These are phyloP conservation scores for Trichechus manatus DNA, from an alignment of 2,113 vertebrate genomes.

Conservation along the genomic window DNA sequence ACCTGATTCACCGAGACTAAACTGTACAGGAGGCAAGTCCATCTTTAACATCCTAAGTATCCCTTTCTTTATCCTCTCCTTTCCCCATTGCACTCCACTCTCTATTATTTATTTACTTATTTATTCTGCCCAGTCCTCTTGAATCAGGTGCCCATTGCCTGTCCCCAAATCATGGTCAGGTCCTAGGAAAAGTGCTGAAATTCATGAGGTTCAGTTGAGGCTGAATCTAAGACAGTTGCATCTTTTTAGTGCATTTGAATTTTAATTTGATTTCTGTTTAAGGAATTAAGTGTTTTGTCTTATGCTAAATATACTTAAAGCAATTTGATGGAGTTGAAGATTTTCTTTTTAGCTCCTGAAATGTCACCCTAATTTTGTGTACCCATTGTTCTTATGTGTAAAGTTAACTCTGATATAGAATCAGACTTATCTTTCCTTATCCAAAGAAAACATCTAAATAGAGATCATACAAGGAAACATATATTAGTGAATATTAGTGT, in stretches of 20 bases:
- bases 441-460: slow-evolving; percentile 8
- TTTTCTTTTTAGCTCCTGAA: slow-evolving; percentile 56
- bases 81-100: background rate
- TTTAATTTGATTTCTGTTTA: slow-evolving; percentile 19
- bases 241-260: background rate
- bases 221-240: background rate
- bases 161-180: background rate
- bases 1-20: slow-evolving; percentile 41
- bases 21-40: background rate
- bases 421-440: slow-evolving; percentile 21
- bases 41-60: background rate
- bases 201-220: background rate
- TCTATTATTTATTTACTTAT: background rate
- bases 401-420: background rate
- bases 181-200: slow-evolving; percentile 19
- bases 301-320: slow-evolving; percentile 55
- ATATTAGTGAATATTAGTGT: background rate
- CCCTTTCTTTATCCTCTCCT: background rate
- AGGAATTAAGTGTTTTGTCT: background rate
- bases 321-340: background rate
- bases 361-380: slow-evolving; percentile 3
- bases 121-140: background rate
- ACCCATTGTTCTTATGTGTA: background rate
- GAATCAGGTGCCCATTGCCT: background rate
- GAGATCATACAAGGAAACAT: background rate